phyloP scores from a whole-genome alignment of 2,888 invertebrate species.

The Erebia ligea region DNA sequence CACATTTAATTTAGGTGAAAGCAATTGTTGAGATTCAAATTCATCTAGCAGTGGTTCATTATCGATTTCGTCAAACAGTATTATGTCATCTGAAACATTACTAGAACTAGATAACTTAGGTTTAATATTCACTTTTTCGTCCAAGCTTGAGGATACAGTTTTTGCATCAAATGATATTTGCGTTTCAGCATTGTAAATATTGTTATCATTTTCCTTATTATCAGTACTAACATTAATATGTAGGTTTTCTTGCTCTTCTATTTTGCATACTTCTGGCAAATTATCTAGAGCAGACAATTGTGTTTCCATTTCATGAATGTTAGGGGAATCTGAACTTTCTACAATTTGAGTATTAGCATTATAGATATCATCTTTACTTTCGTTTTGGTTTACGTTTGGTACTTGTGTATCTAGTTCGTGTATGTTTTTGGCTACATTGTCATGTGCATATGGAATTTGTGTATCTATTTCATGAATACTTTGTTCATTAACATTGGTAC shows the following conservation, averaged over 20 bases:
- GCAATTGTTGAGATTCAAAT: conserved; percentile 64
- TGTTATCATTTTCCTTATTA: conserved; percentile 56
- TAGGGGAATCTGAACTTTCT: conserved; percentile 26
- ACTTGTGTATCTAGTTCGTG: conserved; percentile 45
- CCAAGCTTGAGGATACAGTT: not conserved
- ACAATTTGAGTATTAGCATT: conserved; percentile 54
- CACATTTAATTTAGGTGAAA: conserved; percentile 49
- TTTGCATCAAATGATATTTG: conserved; percentile 30
- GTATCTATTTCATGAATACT: conserved; percentile 59
- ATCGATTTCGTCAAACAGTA: conserved; percentile 65
- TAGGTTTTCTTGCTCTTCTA: conserved; percentile 58
- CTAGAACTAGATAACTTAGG: conserved; percentile 25
- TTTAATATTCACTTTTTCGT: conserved; percentile 30
- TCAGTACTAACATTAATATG: conserved; percentile 55
- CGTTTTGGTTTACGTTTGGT: conserved; percentile 21
- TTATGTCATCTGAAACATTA: conserved; percentile 60
- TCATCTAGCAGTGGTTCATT: conserved; percentile 52
- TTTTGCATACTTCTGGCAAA: conserved; percentile 57
- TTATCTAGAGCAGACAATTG: conserved; percentile 47
- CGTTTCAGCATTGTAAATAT: conserved; percentile 48
- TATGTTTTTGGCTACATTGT: conserved; percentile 45
- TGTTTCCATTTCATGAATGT: conserved; percentile 43
- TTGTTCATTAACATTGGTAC: conserved; percentile 30
- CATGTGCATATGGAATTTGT: conserved; percentile 49
- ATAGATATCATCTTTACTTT: conserved; percentile 52